Evolutionary conservation across 2,113 vertebrate species (phyloP).

Genomic region (Zapornia atra): DNA sequence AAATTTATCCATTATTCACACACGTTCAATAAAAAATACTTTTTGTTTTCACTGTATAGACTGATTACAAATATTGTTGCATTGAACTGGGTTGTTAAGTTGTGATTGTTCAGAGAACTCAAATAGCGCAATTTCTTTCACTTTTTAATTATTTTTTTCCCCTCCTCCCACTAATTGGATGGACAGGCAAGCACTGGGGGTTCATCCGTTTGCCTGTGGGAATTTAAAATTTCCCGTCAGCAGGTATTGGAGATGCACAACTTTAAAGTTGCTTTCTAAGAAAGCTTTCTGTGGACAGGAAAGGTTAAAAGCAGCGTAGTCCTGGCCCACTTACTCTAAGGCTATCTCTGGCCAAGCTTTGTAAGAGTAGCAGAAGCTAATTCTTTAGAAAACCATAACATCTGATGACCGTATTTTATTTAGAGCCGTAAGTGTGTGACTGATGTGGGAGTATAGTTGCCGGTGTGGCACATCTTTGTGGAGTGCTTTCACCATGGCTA

Average conservation of each 20-base stretch:
- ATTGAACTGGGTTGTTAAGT: neutral
- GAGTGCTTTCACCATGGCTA: neutral
- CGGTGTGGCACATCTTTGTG: neutral
- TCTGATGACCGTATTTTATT: neutral
- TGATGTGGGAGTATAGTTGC: neutral
- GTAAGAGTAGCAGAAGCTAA: neutral
- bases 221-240: constrained; percentile 5
- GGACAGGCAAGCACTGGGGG: neutral
- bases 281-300: neutral
- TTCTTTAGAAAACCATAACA: neutral
- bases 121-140: neutral
- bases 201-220: neutral
- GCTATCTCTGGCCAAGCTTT: neutral
- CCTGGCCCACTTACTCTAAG: neutral
- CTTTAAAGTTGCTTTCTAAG: neutral
- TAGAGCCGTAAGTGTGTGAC: neutral
- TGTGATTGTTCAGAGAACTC: neutral
- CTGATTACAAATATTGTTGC: constrained; percentile 24
- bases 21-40: constrained; percentile 12
- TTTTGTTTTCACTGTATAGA: neutral
- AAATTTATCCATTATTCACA: constrained; percentile 53
- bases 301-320: neutral
- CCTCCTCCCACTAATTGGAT: neutral
- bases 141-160: neutral
- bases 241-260: neutral